Evolutionary conservation across 2,113 vertebrate genomes (phyloP), one percentile per base, ranked within the genome.

Genomic region (Pteropus alecto): DNA sequence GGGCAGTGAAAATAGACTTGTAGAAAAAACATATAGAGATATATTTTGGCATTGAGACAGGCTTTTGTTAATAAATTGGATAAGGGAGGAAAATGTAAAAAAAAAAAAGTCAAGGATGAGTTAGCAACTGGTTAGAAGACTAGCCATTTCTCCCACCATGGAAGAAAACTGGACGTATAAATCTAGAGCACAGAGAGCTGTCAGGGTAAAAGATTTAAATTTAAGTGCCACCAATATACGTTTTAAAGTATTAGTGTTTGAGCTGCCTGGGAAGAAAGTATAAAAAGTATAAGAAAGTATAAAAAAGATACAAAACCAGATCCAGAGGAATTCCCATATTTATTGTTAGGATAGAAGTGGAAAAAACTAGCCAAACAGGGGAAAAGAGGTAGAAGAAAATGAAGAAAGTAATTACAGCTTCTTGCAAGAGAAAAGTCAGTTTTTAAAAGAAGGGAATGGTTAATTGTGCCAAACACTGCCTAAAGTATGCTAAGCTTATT

Each of bases 331-430:
- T 74, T 43, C 6, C 54, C 18, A 74, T 22, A 96, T 92, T 51
- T 89, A 88, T 85, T 96, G 94, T 93, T 56, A 76, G 87, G 67
- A 87, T 46, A 78, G 19, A 88, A 92, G 41, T 43, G 24, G 73
- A 41, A 98, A 97, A 94, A 84, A 4, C 51, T 51, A 63, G 19
- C 9, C 11, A 84, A 83, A 91, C 16, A 35, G 4, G 15, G 26
- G 3, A 1, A 61, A 77, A 77, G 48, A 94, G 24, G 61, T 61
- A 83, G 24, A 68, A 79, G 58, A 93, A 56, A 93, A 70, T 56
- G 22, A 91, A 21, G 18, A 81, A 35, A 86, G 9, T 18, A 58
- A 48, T 54, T 43, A 65, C 6, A 28, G 6, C 22, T 87, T 79
- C 63, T 71, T 54, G 43, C 43, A 79, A 54, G 43, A 71, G 22